Evolutionary conservation across 2,888 invertebrate species (phyloP), one percentile per base, ranked within the genome.

Genomic region (Ganaspis brasiliensis): DNA sequence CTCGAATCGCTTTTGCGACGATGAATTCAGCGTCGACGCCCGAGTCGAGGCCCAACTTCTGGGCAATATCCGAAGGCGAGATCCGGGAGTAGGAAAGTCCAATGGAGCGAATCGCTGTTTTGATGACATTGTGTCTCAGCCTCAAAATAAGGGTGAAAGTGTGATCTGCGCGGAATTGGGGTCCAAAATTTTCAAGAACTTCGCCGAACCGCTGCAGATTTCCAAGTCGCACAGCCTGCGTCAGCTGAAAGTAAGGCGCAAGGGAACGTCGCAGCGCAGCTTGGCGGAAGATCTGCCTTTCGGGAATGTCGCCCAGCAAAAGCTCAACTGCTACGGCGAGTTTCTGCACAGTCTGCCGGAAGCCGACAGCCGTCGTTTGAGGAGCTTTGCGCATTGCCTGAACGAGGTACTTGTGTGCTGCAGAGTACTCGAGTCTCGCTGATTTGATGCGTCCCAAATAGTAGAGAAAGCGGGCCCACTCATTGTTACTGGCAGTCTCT

Each of bases 1-100:
- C 99, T 67, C 98, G 94, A 81, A 99, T 99, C 1, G 98, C 98
- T 93, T 99, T 99, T 0, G 99, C 98, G 0, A 99, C 99, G 91
- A 99, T 99, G 89, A 98, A 99, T 91, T 99, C 99, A 0, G 99
- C 99, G 94, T 99, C 99, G 90, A 98, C 98, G 1, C 98, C 96
- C 0, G 97, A 98, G 90, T 98, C 98, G 67, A 99, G 92, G 49
- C 97, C 96, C 79, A 99, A 93, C 89, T 99, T 99, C 81, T 95
- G 94, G 0, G 99, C 98, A 87, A 99, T 98, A 90, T 99, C 99
- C 81, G 95, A 95, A 0, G 99, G 96, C 2, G 98, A 98, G 87
- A 99, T 99, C 80, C 98, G 94, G 0, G 99, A 99, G 92, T 99
- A 99, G 0, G 99, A 98, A 35, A 98, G 92, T 1, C 98, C 98